phyloP scores from a whole-genome alignment of 1,140 invertebrate genomes.

The Palaemon carinicauda region DNA sequence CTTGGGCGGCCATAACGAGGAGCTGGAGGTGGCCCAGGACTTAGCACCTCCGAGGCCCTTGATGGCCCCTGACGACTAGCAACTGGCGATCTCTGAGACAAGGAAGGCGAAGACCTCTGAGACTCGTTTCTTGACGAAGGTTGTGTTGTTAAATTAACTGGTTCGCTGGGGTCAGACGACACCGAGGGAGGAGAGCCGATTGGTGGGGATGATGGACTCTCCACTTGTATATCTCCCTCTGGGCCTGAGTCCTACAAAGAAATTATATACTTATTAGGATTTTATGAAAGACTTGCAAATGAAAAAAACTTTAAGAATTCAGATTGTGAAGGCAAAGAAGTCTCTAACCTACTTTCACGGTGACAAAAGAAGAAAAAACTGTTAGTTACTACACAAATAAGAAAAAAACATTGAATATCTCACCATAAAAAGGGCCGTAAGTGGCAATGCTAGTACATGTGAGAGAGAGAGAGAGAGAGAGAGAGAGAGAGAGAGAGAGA shows the following conservation, averaged over 20 bases:
- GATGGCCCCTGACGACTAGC: slow-evolving; percentile 16
- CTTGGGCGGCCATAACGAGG: slow-evolving; percentile 45
- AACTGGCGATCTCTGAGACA: slow-evolving; percentile 63
- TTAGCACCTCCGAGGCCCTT: slow-evolving; percentile 16
- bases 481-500: too few relatives aligned
- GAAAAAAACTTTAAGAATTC: too few relatives aligned
- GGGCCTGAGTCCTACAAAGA: slow-evolving; percentile 69
- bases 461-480: too few relatives aligned
- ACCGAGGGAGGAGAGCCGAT: slow-evolving; percentile 57
- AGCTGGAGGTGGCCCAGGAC: slow-evolving; percentile 25
- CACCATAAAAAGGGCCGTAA: too few relatives aligned
- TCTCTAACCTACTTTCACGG: too few relatives aligned
- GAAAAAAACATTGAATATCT: too few relatives aligned
- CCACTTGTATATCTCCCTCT: slow-evolving; percentile 65
- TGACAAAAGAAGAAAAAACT: too few relatives aligned
- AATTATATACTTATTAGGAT: too few relatives aligned
- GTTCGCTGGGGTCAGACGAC: slow-evolving; percentile 58
- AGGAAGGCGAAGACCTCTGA: slow-evolving; percentile 63
- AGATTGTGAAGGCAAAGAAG: too few relatives aligned
- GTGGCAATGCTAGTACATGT: too few relatives aligned
- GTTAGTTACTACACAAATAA: too few relatives aligned
- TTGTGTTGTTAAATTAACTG: slow-evolving; percentile 56
- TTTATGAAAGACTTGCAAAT: neutral
- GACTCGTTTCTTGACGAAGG: slow-evolving; percentile 61
- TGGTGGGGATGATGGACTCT: slow-evolving; percentile 39